These are phyloP conservation scores for Epinephelus malabaricus DNA, from an alignment of 2,797 vertebrate genomes.

Conservation along the genomic window DNA sequence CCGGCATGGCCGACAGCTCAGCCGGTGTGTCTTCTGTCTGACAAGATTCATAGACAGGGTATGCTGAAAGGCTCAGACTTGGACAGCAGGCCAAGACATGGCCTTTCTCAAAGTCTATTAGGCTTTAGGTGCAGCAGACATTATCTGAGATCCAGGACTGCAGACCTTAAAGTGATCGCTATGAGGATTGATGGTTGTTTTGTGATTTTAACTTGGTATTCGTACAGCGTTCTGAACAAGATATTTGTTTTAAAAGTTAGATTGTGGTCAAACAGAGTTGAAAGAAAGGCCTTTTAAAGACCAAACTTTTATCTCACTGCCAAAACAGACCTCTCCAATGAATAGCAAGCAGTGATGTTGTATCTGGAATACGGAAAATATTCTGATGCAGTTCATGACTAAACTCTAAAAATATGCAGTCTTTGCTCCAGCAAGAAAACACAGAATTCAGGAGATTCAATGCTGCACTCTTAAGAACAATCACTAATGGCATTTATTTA, in stretches of 20 bases:
- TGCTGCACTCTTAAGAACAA: background rate
- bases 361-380: slow-evolving; percentile 42
- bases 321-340: slow-evolving; percentile 43
- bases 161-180: slow-evolving; percentile 24
- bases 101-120: slow-evolving; percentile 46
- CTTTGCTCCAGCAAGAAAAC: slow-evolving; percentile 33
- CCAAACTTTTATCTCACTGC: slow-evolving; percentile 33
- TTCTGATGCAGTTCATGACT: slow-evolving; percentile 40
- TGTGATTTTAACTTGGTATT: slow-evolving; percentile 32
- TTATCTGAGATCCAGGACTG: slow-evolving; percentile 25
- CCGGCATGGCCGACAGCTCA: slow-evolving; percentile 24
- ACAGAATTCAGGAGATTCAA: background rate
- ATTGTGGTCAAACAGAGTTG: slow-evolving; percentile 8
- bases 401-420: slow-evolving; percentile 47
- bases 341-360: slow-evolving; percentile 31
- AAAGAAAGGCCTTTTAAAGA: slow-evolving; percentile 22
- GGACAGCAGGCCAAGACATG: slow-evolving; percentile 36
- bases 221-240: background rate
- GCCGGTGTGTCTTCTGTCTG: slow-evolving; percentile 47
- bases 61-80: slow-evolving; percentile 26
- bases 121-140: slow-evolving; percentile 43
- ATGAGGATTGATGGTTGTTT: slow-evolving; percentile 28
- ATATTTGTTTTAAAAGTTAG: slow-evolving; percentile 41
- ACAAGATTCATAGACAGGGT: slow-evolving; percentile 56
- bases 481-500: background rate